Evolutionary conservation across 2,113 vertebrate genomes (phyloP), one percentile per base, ranked within the genome.

Genomic region (Hippotragus niger): DNA sequence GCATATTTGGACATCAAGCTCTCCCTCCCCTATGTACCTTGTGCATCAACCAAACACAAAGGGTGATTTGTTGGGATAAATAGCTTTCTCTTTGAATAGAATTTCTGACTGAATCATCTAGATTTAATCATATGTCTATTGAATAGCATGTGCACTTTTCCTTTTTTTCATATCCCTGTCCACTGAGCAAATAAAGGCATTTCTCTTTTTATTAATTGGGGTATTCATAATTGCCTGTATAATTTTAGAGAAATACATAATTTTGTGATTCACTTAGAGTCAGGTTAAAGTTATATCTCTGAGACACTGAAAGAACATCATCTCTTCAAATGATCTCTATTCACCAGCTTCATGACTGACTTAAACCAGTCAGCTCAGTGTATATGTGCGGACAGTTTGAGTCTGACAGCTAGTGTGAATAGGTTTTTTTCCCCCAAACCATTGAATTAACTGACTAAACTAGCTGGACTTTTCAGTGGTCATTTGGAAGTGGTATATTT

Each of bases 21-120:
- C 47, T 74, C 93, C 78, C 93, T 97, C 82, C 64, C 95, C 93
- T 95, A 76, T 93, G 94, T 14, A 33, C 71, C 80, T 98, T 95
- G 74, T 86, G 67, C 3, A 57, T 96, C 94, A 97, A 60, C 67
- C 55, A 92, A 25, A 64, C 71, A 76, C 93, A 88, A 91, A 9
- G 33, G 57, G 25, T 85, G 47, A 76, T 92, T 96, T 67, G 4
- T 93, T 67, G 94, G 74, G 53, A 95, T 64, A 96, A 97, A 98
- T 21, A 62, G 9, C 93, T 97, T 97, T 97, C 96, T n/a, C 64
- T 58, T 29, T 97, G n/a, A 85, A 88, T 97, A 96, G 40, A 55
- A 81, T 92, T 98, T 98, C 80, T 97, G 91, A 91, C 93, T 94
- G 67, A 98, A 88, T 98, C 92, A 97, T 94, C 92, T 93, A 90